Evolutionary conservation across 2,113 vertebrate genomes (phyloP).

Genomic region (Psettodes erumei): DNA sequence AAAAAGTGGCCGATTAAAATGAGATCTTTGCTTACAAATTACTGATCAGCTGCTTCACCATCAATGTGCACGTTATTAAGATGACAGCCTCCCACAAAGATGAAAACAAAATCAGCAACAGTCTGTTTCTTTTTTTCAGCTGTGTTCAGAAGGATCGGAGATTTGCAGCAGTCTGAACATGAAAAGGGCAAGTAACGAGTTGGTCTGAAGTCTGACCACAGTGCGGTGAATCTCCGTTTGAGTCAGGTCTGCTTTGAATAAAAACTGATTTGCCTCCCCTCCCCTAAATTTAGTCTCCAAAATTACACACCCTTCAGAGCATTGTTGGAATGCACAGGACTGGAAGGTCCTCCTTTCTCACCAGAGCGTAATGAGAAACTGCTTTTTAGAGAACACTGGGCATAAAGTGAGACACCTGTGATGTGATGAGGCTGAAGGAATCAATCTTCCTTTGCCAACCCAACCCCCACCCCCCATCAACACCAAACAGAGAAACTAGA

Average conservation of each 20-base stretch:
- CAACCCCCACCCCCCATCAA: constrained; percentile 76
- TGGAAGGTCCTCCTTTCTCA: constrained; percentile 75
- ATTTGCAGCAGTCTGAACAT: constrained; percentile 83
- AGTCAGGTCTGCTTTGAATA: constrained; percentile 86
- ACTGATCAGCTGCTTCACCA: constrained; percentile 47
- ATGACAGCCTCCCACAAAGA: constrained; percentile 57
- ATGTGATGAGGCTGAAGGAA: constrained; percentile 74
- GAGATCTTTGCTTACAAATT: constrained; percentile 35
- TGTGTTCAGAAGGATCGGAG: constrained; percentile 71
- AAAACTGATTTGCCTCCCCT: constrained; percentile 81
- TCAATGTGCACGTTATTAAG: constrained; percentile 52
- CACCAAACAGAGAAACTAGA: constrained; percentile 70
- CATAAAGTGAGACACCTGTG: constrained; percentile 84
- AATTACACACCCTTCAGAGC: constrained; percentile 82
- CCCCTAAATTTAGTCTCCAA: constrained; percentile 80
- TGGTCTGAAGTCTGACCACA: constrained; percentile 83
- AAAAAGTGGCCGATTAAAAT: neutral
- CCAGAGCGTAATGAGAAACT: constrained; percentile 81
- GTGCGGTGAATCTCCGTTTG: constrained; percentile 83
- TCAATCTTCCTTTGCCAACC: constrained; percentile 82
- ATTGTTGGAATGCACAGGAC: constrained; percentile 74
- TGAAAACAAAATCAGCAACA: constrained; percentile 65
- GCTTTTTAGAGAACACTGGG: constrained; percentile 71
- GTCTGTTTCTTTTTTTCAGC: constrained; percentile 62
- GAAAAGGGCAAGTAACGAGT: constrained; percentile 82